Percentiles rank a stretch among this genome's conserved stretches.
Evolutionary conservation across 2,797 vertebrate species (phyloP).

Genomic region (Enteromius viviparus): DNA sequence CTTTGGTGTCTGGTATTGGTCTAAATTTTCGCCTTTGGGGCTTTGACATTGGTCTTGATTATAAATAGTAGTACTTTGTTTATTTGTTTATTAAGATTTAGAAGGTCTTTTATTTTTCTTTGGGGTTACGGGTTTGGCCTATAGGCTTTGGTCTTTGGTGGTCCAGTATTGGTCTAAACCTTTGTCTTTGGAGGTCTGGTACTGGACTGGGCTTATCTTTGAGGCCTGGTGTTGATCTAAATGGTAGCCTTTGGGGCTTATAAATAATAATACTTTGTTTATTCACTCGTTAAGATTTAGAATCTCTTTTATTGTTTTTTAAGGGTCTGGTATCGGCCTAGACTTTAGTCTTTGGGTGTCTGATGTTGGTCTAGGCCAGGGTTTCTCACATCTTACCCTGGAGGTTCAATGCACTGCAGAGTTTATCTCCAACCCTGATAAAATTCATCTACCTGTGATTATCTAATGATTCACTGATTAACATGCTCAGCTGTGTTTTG

Average conservation of each 20-base stretch:
- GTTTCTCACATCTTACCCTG: no score
- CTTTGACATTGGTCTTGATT: not conserved
- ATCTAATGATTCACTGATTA: no score
- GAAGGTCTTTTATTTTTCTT: no score
- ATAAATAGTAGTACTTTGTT: no score
- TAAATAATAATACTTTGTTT: no score
- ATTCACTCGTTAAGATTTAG: no score
- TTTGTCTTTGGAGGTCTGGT: not conserved
- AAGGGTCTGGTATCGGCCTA: not conserved
- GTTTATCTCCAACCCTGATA: no score
- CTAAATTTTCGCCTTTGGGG: not conserved
- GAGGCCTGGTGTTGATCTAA: not conserved
- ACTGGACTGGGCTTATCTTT: not conserved
- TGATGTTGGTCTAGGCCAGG: not conserved
- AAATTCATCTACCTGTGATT: no score
- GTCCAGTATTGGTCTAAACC: not conserved
- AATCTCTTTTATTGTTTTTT: not conserved
- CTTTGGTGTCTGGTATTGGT: not conserved
- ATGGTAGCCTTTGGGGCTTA: not conserved
- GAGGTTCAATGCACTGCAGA: no score
- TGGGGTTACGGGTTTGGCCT: not conserved
- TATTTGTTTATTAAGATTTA: no score
- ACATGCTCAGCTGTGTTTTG: no score
- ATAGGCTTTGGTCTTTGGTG: not conserved
- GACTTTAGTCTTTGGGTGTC: not conserved